Conservation (phyloP, 2,888 invertebrate genomes). For the Leptopilina drosophilae region DNA sequence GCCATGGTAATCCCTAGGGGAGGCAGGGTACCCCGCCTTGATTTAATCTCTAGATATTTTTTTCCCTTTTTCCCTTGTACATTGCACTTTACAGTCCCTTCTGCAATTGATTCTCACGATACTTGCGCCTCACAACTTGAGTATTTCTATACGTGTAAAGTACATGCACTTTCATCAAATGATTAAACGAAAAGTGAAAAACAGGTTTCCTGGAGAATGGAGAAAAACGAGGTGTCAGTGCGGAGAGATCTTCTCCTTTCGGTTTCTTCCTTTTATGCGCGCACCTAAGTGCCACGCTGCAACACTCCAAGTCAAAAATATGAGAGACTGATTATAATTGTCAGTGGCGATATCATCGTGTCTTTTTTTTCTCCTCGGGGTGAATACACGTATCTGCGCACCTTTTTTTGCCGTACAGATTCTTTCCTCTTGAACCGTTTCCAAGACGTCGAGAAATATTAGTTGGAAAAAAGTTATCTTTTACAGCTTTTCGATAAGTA, state of each 20-base stretch:
- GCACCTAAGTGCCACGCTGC: not conserved
- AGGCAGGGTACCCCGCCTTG: slow-evolving; percentile 58
- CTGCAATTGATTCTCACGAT: slow-evolving; percentile 57
- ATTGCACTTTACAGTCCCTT: slow-evolving; percentile 43
- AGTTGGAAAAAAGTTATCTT: no score
- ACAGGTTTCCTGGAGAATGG: slow-evolving; percentile 32
- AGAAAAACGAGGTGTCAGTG: slow-evolving; percentile 35
- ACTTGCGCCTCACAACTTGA: slow-evolving; percentile 18
- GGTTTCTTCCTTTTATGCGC: not conserved
- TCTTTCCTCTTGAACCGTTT: no score
- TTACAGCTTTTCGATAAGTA: no score
- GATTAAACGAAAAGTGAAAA: slow-evolving; percentile 33
- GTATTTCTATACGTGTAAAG: not conserved
- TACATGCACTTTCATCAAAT: slow-evolving; percentile 29
- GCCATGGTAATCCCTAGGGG: slow-evolving; percentile 66
- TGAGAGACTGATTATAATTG: slow-evolving; percentile 12
- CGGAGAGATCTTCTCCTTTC: not conserved
- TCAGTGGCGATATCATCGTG: not conserved
- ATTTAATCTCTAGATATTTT: slow-evolving; percentile 68
- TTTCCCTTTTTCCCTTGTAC: slow-evolving; percentile 52
- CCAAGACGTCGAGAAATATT: no score
- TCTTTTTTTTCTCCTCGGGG: not conserved
- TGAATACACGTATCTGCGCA: not conserved
- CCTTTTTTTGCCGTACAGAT: no score
- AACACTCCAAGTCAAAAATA: not conserved